Evolutionary conservation across 35 echinoderm and acorn worm species (phyloP).

Genomic region (Holothuria glaberrima): DNA sequence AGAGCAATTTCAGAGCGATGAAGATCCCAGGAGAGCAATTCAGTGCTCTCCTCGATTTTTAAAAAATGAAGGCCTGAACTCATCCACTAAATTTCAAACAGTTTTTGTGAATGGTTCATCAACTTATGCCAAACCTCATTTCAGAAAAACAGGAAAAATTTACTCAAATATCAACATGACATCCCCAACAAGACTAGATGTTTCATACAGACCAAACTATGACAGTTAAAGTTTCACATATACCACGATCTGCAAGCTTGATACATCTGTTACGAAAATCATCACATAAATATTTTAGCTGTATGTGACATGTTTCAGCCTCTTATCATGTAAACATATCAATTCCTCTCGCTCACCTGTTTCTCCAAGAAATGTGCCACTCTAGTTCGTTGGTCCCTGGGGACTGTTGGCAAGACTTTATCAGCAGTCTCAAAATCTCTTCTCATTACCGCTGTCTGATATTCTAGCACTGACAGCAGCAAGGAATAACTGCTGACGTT

Average conservation of each 20-base stretch:
- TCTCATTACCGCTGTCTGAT: slow-evolving; percentile 99
- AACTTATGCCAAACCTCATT: too few relatives aligned
- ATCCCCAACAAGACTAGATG: not conserved
- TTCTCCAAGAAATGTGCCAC: slow-evolving; percentile 99
- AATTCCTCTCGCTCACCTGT: slow-evolving; percentile 71
- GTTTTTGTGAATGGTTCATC: too few relatives aligned
- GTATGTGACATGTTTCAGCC: not conserved
- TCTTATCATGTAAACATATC: not conserved
- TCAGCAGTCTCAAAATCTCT: slow-evolving; percentile 97
- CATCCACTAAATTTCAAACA: too few relatives aligned
- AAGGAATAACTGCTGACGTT: slow-evolving; percentile 94
- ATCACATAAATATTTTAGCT: too few relatives aligned
- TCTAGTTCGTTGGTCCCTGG: slow-evolving; percentile 90
- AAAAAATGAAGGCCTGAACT: too few relatives aligned
- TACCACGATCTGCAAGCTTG: not conserved
- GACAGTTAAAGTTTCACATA: too few relatives aligned
- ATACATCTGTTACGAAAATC: not conserved
- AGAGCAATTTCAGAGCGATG: too few relatives aligned
- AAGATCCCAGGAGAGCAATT: too few relatives aligned
- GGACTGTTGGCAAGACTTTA: slow-evolving; percentile 96
- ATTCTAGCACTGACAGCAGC: slow-evolving; percentile 92
- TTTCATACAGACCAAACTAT: not conserved
- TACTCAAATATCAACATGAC: not conserved
- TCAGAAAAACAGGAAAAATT: not conserved
- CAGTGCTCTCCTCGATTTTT: too few relatives aligned